A percentile compares a stretch with the other conserved stretches of the same genome.
phyloP scores from a whole-genome alignment of 2,888 invertebrate species.

The Yponomeuta sedellus region DNA sequence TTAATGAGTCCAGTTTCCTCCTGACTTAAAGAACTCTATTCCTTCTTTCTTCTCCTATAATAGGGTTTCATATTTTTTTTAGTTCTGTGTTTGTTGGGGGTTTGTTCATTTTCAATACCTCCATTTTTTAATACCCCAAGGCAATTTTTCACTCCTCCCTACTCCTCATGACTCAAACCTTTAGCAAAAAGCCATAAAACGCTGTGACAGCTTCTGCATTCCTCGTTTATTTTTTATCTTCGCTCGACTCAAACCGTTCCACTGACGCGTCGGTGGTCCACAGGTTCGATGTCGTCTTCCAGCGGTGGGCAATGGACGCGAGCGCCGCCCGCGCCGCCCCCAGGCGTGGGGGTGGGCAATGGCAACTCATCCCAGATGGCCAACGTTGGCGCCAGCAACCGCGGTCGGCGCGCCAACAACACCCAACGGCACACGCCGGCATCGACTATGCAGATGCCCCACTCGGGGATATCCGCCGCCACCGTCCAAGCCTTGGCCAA shows the following conservation, averaged over 20 bases:
- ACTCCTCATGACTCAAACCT: no score
- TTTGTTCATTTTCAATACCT: no score
- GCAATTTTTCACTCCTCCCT: no score
- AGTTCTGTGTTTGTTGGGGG: no score
- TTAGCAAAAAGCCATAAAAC: no score
- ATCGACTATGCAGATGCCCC: constrained; percentile 60
- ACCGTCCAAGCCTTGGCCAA: constrained; percentile 64
- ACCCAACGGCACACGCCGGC: constrained; percentile 48
- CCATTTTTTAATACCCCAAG: no score
- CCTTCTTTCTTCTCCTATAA: no score
- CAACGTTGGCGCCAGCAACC: constrained; percentile 33
- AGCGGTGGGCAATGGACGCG: constrained; percentile 85
- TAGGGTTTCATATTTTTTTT: no score
- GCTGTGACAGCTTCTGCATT: neutral
- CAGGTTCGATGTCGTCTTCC: constrained; percentile 51
- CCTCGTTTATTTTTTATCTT: neutral
- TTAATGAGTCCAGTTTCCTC: no score
- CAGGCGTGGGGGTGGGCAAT: constrained; percentile 40
- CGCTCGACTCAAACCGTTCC: neutral
- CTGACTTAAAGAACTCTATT: no score
- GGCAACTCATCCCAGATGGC: constrained; percentile 34
- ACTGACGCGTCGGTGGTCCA: neutral
- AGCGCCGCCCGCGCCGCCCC: constrained; percentile 84
- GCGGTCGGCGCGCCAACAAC: constrained; percentile 47
- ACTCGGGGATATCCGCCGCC: constrained; percentile 55